Conservation (phyloP, 2,113 vertebrate species). For the Chaenocephalus aceratus region DNA sequence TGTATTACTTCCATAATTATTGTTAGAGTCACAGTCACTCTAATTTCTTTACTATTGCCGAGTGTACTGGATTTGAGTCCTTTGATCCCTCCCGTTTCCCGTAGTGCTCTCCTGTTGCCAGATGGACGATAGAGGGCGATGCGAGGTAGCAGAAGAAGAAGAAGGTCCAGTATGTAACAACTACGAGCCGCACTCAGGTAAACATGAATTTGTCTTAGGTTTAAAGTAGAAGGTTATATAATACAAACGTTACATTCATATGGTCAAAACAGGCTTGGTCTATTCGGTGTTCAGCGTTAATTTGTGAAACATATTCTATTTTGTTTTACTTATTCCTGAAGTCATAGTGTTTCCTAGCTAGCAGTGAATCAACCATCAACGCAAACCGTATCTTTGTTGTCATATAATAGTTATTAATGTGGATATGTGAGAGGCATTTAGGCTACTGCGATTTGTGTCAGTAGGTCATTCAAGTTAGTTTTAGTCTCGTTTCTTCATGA, state of each 20-base stretch:
- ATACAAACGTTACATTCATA: too few relatives aligned
- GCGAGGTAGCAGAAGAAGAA: not conserved
- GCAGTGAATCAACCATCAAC: not conserved
- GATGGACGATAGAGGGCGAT: not conserved
- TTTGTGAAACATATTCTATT: not conserved
- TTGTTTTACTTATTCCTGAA: too few relatives aligned
- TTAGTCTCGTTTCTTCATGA: too few relatives aligned
- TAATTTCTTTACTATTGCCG: too few relatives aligned
- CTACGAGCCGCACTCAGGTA: not conserved
- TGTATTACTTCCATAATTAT: too few relatives aligned
- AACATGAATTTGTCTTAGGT: not conserved
- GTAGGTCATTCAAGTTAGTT: not conserved
- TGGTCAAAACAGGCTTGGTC: too few relatives aligned
- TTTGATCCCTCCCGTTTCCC: not conserved
- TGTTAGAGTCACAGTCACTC: too few relatives aligned
- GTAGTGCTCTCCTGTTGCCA: too few relatives aligned
- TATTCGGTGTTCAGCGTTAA: not conserved
- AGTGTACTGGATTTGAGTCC: too few relatives aligned
- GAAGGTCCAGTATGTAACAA: not conserved
- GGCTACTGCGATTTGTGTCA: not conserved
- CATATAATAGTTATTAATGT: not conserved
- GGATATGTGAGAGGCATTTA: not conserved
- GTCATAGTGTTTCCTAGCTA: rapidly evolving
- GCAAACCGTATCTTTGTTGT: not conserved
- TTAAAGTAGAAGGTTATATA: too few relatives aligned